These are phyloP conservation scores for Isoperla grammatica DNA, from an alignment of 2,888 invertebrate genomes.

Conservation along the genomic window DNA sequence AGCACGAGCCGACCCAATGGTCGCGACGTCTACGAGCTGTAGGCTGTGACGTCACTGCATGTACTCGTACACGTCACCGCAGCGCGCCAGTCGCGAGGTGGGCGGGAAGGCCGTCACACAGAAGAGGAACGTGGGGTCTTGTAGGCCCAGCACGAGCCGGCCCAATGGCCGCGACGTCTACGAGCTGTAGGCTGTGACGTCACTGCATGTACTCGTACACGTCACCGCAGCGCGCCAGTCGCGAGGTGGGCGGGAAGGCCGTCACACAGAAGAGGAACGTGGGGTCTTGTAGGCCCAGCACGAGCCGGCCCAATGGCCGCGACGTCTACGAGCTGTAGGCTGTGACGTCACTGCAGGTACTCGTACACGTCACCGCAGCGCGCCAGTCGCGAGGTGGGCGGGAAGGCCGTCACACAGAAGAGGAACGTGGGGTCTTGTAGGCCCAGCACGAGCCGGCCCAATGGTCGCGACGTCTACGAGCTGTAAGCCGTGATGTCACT, in stretches of 20 bases:
- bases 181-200: slow-evolving; percentile 50
- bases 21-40: slow-evolving; percentile 52
- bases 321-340: slow-evolving; percentile 51
- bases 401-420: slow-evolving; percentile 32
- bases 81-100: slow-evolving; percentile 42
- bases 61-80: slow-evolving; percentile 58
- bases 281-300: slow-evolving; percentile 41
- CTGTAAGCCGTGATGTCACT: slow-evolving; percentile 52
- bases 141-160: slow-evolving; percentile 42
- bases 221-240: neutral
- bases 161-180: slow-evolving; percentile 52
- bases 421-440: slow-evolving; percentile 39
- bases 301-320: slow-evolving; percentile 46
- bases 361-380: slow-evolving; percentile 56
- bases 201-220: too few species aligned
- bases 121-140: slow-evolving; percentile 37
- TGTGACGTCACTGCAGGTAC: slow-evolving; percentile 63
- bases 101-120: slow-evolving; percentile 31
- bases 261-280: slow-evolving; percentile 33
- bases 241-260: slow-evolving; percentile 28
- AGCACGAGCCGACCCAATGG: slow-evolving; percentile 45
- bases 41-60: slow-evolving; percentile 57
- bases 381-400: slow-evolving; percentile 38
- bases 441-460: slow-evolving; percentile 42
- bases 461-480: slow-evolving; percentile 53